Base-by-base conservation (phyloP, 2,888 invertebrate genomes). In the Elysia crispata region DNA sequence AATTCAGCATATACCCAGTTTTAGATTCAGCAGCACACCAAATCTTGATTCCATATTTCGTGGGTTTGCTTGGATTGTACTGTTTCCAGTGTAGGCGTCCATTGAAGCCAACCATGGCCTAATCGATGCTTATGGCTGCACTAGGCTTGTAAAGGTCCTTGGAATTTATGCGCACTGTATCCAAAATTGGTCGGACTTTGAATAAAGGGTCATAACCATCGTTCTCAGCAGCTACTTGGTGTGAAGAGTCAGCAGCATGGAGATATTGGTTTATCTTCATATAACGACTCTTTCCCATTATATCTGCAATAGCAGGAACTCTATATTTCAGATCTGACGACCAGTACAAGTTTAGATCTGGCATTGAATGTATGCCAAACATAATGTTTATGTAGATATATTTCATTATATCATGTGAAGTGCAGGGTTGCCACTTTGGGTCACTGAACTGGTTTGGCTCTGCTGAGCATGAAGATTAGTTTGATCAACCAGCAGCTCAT, bases 1-100 rank as follows among this genome's bases (percentile, higher is more conserved):
- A 75, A 50, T 75, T 62, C 11, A 75, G 75, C 28, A 57, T 23
- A 28, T 60, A 75, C 18, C 75, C 75, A 31, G 57, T 75, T n/a
- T 28, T 60, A 6, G 75, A 54, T 20, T 75, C 75, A 15, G 60
- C 57, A 11, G n/a, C 62, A 33, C 60, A 28, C 75, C 75, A 75
- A 57, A 75, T 33, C 30, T 75, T 75, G 1, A 75, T 75, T 5
- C 75, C 75, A 25, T 33, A 75, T 75, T 75, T 75, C 57, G 75
- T 60, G 18, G 60, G 75, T 25, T 75, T 75, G 60, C 30, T 75
- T 1, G 60, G 75, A n/a, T 57, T 60, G 15, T 75, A 75, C 33
- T 75, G 75, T 23, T 62, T 62, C 18, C n/a, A 75, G 25, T 54
- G 75, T 13, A 33, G 20, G 60, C 75, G n/a, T 28, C 75, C 75